These are phyloP conservation scores for Sebastiscus tertius DNA, from an alignment of 2,797 vertebrate species.

Conservation along the genomic window DNA sequence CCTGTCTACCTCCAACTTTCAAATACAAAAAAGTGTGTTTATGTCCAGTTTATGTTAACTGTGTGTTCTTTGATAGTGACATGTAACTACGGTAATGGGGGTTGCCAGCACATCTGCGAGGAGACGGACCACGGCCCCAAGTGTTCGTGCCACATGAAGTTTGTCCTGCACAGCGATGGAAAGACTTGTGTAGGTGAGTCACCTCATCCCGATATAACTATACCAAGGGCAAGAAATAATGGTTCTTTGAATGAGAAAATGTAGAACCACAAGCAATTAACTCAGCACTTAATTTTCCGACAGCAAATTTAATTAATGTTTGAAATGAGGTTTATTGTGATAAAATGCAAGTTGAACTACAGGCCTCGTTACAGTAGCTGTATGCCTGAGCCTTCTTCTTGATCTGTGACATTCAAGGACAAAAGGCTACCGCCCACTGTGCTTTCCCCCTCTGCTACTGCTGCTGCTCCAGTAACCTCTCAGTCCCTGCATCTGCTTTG, in stretches of 20 bases:
- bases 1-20: constrained; percentile 5
- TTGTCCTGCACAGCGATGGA: constrained; percentile 93
- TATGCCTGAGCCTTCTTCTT: constrained; percentile 39
- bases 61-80: constrained; percentile 87
- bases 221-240: constrained; percentile 42
- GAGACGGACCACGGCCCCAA: constrained; percentile 95
- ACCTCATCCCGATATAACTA: constrained; percentile 43
- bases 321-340: constrained; percentile 43
- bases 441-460: constrained; percentile 32
- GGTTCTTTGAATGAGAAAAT: constrained; percentile 37
- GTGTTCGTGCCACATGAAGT: constrained; percentile 97
- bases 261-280: constrained; percentile 29
- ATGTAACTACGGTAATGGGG: constrained; percentile 98
- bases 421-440: constrained; percentile 70
- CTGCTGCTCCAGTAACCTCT: constrained; percentile 73
- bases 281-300: constrained; percentile 22
- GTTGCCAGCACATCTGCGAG: constrained; percentile 98
- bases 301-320: constrained; percentile 46
- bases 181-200: constrained; percentile 99
- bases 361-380: constrained; percentile 37
- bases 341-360: constrained; percentile 34
- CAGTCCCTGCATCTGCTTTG: constrained; percentile 61
- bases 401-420: constrained; percentile 78
- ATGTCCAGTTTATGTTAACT: constrained; percentile 34
- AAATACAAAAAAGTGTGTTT: neutral